Evolutionary conservation across 1,140 invertebrate genomes (phyloP), one percentile per base, ranked within the genome.

Genomic region (Chionoecetes opilio): DNA sequence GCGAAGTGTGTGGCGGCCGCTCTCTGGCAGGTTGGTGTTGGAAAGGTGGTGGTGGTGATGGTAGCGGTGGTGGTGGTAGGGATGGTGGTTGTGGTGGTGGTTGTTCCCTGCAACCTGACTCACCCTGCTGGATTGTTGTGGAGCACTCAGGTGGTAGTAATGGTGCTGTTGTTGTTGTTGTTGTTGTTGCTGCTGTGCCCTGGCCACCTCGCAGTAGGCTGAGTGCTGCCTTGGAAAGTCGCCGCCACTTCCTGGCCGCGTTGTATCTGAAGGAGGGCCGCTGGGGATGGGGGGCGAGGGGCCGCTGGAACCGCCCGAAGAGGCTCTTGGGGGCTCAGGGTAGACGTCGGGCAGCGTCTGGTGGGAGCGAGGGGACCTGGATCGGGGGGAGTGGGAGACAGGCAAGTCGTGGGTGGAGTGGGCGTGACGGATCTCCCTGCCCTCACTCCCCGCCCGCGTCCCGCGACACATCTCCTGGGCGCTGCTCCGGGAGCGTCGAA

Each of bases 231-330:
- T 75, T 17, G 95, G 93, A 29, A 92, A 95, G 82, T 95, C 94
- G 86, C 92, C 93, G 1, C 85, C 95, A 87, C 91, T 92, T 38
- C 93, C 88, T 46, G 89, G 82, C 41, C 89, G 92, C 29, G 93
- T n/a, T 2, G 92, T 41, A 31, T 93, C 95, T 38, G 95, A 95
- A 14, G 94, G 94, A 26, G 94, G 94, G 26, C 95, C 93, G 32
- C 92, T 91, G 53, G 96, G 96, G 53, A 96, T 95, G 32, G 96
- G 96, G 37, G 96, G 96, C 14, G 96, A 96, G 41, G 96, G 96
- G 21, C 96, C 96, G 91, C 96, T 96, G 53, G 96, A 96, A 11
- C 94, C 96, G 93, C 96, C 96, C 0, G 96, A 96, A 8, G 96
- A 96, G 21, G 94, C 93, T 82, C 95, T 94, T 14, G 96, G 91